A percentile compares a stretch with the other conserved stretches of the same genome.
These are phyloP conservation scores for Ips nitidus DNA, from an alignment of 1,140 invertebrate species.

Conservation along the genomic window DNA sequence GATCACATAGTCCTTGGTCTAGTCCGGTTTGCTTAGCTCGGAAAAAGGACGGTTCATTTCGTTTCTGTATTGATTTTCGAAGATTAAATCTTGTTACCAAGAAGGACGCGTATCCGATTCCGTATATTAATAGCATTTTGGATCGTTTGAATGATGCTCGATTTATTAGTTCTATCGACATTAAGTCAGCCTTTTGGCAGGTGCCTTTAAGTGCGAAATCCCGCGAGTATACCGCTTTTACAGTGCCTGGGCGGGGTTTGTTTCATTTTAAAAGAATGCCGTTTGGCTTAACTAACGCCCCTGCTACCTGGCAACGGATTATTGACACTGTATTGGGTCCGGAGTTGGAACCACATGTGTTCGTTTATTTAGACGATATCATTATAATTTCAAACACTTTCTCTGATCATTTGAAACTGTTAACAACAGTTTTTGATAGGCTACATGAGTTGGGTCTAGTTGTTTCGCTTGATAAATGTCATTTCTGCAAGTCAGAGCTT, in stretches of 20 bases:
- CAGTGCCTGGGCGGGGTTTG: no score
- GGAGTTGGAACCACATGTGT: constrained; percentile 37
- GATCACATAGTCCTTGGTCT: constrained; percentile 37
- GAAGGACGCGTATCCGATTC: constrained; percentile 46
- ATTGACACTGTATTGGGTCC: constrained; percentile 32
- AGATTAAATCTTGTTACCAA: constrained; percentile 44
- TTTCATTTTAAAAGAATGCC: constrained; percentile 46
- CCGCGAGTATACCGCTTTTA: constrained; percentile 52
- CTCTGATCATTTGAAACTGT: constrained; percentile 12
- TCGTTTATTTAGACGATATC: constrained; percentile 45
- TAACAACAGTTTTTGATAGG: constrained; percentile 21
- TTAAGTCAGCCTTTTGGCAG: constrained; percentile 51
- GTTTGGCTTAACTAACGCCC: constrained; percentile 47
- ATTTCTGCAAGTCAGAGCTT: constrained; percentile 37
- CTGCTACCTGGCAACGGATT: constrained; percentile 49
- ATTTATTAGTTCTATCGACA: constrained; percentile 44
- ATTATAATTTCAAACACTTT: constrained; percentile 14
- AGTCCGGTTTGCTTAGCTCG: constrained; percentile 41
- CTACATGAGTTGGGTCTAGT: constrained; percentile 17
- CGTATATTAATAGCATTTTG: constrained; percentile 45
- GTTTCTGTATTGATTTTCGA: constrained; percentile 47
- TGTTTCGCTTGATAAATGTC: constrained; percentile 20
- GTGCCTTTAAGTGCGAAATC: constrained; percentile 46
- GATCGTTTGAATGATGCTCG: constrained; percentile 42
- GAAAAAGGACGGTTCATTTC: constrained; percentile 40